Evolutionary conservation across 2,113 vertebrate species (phyloP).

Genomic region (Calonectris borealis): DNA sequence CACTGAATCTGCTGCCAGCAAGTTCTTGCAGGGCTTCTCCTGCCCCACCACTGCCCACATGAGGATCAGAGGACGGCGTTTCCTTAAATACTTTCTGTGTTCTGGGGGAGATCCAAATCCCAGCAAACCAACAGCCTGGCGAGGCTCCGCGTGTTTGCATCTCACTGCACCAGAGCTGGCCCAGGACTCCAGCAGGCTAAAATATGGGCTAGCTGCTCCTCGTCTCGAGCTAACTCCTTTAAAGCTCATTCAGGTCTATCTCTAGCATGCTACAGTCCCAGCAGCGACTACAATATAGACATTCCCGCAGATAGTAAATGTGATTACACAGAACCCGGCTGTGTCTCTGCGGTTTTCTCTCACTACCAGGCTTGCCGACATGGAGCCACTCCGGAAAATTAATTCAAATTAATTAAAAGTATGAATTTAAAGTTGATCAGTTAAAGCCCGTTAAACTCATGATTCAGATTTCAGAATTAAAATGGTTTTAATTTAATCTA

Average conservation of each 20-base stretch:
- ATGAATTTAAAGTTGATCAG: not conserved
- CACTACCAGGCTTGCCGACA: not conserved
- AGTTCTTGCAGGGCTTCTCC: not conserved
- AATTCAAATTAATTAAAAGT: not conserved
- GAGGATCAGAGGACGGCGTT: not conserved
- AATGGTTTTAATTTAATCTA: slow-evolving; percentile 1
- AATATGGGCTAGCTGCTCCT: not conserved
- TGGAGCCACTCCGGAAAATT: not conserved
- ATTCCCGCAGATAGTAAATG: not conserved
- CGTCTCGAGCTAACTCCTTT: fast-evolving
- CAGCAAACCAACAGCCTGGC: not conserved
- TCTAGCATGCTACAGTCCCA: not conserved
- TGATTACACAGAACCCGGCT: not conserved
- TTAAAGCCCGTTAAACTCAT: not conserved
- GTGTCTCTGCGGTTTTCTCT: not conserved
- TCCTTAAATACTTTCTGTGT: not conserved
- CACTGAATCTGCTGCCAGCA: not conserved
- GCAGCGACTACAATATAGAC: not conserved
- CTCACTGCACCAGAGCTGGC: not conserved
- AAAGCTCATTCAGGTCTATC: fast-evolving
- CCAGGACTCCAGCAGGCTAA: not conserved
- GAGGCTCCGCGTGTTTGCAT: not conserved
- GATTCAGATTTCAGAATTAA: not conserved
- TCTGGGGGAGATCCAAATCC: not conserved
- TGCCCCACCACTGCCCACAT: not conserved